phyloP scores from a whole-genome alignment of 2,888 invertebrate species.

The Aethes cnicana region DNA sequence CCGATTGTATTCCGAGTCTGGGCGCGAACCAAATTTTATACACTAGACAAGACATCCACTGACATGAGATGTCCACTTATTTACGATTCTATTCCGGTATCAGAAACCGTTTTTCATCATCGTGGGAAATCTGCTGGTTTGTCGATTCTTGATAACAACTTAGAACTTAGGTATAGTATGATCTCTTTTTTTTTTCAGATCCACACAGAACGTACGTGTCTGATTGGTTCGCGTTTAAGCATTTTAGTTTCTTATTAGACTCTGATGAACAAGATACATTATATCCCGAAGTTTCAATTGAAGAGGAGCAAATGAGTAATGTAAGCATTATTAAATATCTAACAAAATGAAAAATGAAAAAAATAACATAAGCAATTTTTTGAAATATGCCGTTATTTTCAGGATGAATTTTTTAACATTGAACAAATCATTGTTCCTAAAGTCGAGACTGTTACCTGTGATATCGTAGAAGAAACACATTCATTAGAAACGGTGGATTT shows the following conservation, averaged over 20 bases:
- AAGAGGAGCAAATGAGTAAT: background rate
- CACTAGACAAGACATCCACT: too few relatives aligned
- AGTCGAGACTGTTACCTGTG: background rate
- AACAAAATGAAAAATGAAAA: background rate
- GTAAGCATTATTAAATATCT: background rate
- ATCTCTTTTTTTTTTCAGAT: slow-evolving; percentile 13
- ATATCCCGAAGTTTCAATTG: background rate
- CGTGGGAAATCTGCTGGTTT: too few relatives aligned
- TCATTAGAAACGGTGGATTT: background rate
- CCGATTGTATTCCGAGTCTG: too few relatives aligned
- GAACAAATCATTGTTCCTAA: background rate
- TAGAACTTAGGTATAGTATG: too few relatives aligned
- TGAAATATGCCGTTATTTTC: background rate
- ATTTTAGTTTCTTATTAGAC: slow-evolving; percentile 15
- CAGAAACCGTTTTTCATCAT: too few relatives aligned
- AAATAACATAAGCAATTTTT: background rate
- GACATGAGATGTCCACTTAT: too few relatives aligned
- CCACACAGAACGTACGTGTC: background rate
- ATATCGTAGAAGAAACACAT: background rate
- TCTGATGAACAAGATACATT: background rate
- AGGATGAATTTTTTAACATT: background rate
- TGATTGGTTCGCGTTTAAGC: slow-evolving; percentile 23
- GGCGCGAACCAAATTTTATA: too few relatives aligned
- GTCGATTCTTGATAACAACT: too few relatives aligned
- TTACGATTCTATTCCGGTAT: too few relatives aligned